phyloP scores from a whole-genome alignment of 2,113 vertebrate species.

The Atlantisia rogersi region DNA sequence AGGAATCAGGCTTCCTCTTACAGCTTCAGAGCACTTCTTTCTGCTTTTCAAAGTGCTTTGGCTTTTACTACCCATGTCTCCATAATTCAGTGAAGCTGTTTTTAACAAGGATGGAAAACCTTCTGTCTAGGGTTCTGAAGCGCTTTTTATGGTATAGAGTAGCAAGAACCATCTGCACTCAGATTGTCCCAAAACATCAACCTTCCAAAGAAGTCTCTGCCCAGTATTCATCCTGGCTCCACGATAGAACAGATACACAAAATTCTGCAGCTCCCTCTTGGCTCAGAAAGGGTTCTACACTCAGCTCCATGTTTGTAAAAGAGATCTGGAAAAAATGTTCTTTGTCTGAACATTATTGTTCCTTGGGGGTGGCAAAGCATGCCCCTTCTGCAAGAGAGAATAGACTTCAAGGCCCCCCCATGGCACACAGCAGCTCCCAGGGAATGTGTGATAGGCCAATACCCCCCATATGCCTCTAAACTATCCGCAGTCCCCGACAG shows the following conservation, averaged over 20 bases:
- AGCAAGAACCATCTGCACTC: not conserved
- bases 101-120: not conserved
- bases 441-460: slow-evolving; percentile 64
- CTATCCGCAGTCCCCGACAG: slow-evolving; percentile 38
- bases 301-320: slow-evolving; percentile 40
- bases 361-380: slow-evolving; percentile 61
- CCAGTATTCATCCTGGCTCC: not conserved
- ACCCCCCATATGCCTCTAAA: slow-evolving; percentile 59
- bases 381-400: slow-evolving; percentile 60
- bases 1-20: not conserved
- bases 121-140: not conserved
- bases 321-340: slow-evolving; percentile 63
- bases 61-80: not conserved
- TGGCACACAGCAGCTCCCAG: slow-evolving; percentile 52
- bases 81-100: not conserved
- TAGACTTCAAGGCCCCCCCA: slow-evolving; percentile 64
- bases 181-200: not conserved
- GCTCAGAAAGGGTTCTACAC: slow-evolving; percentile 46
- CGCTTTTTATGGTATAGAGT: not conserved
- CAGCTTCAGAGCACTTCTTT: not conserved
- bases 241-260: not conserved
- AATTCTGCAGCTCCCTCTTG: not conserved
- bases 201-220: not conserved
- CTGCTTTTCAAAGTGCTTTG: not conserved
- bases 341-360: slow-evolving; percentile 67